phyloP scores from a whole-genome alignment of 2,113 vertebrate species.

The Myiozetetes cayanensis region DNA sequence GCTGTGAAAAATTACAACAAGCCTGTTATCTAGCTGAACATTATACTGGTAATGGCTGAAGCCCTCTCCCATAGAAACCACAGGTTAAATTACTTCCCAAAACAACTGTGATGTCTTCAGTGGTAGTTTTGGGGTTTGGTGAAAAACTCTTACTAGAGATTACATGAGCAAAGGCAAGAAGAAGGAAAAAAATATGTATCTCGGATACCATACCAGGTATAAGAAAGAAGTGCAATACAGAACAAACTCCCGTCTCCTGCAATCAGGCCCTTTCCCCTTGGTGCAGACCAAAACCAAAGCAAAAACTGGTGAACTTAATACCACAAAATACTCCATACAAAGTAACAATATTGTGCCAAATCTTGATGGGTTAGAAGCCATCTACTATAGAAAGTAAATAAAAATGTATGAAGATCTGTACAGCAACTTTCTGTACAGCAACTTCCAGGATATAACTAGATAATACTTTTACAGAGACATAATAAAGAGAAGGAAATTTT shows the following conservation, averaged over 20 bases:
- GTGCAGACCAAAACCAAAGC: background rate
- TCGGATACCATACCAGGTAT: background rate
- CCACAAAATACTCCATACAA: background rate
- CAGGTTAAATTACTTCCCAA: background rate
- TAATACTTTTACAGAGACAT: background rate
- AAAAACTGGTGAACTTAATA: background rate
- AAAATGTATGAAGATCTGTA: background rate
- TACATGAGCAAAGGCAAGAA: background rate
- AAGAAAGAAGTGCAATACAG: background rate
- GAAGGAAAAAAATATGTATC: background rate
- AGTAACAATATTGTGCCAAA: background rate
- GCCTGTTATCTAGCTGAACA: background rate
- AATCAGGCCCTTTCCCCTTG: background rate
- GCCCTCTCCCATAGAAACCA: background rate
- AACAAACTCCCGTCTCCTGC: background rate
- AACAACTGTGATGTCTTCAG: background rate
- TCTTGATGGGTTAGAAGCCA: background rate
- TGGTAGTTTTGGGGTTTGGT: background rate
- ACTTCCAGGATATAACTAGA: background rate
- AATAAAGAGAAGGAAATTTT: background rate
- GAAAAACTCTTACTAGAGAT: background rate
- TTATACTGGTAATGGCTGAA: background rate
- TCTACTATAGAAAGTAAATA: background rate
- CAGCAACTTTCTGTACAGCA: background rate
- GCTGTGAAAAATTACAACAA: background rate